Conservation (phyloP, 2,888 invertebrate species). For the Drosophila imparisetae region DNA sequence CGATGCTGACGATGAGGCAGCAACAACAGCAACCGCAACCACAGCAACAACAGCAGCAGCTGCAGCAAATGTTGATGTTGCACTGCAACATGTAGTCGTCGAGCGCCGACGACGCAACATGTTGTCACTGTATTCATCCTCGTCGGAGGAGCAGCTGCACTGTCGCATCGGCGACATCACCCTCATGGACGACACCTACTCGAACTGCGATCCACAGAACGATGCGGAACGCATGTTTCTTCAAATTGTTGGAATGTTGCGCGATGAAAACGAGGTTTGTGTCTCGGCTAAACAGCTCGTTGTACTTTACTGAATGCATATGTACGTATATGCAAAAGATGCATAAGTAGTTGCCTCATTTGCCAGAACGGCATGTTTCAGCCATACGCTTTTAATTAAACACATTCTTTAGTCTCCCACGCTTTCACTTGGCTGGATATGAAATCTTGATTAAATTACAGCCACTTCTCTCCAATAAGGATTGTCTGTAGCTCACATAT, state of each 20-base stretch:
- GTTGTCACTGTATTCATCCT: slow-evolving; percentile 72
- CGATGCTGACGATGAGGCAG: slow-evolving; percentile 48
- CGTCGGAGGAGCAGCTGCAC: slow-evolving; percentile 76
- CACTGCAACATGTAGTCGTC: slow-evolving; percentile 44
- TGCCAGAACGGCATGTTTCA: slow-evolving; percentile 13
- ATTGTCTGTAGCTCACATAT: slow-evolving; percentile 22
- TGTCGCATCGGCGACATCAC: slow-evolving; percentile 83
- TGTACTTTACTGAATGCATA: not conserved
- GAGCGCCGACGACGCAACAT: slow-evolving; percentile 60
- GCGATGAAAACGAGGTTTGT: slow-evolving; percentile 85
- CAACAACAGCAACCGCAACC: slow-evolving; percentile 34
- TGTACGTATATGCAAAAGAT: too few relatives aligned
- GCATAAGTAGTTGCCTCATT: not conserved
- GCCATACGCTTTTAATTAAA: slow-evolving; percentile 32
- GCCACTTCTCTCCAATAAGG: slow-evolving; percentile 29
- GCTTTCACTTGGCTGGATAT: slow-evolving; percentile 15
- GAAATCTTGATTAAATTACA: slow-evolving; percentile 46
- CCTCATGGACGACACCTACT: slow-evolving; percentile 84
- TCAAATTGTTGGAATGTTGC: slow-evolving; percentile 84
- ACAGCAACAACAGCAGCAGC: slow-evolving; percentile 32
- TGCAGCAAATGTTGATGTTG: slow-evolving; percentile 24
- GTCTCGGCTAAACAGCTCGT: slow-evolving; percentile 34
- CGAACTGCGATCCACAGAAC: slow-evolving; percentile 84
- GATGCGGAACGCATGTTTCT: slow-evolving; percentile 85
- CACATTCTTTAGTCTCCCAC: slow-evolving; percentile 15